Conservation (phyloP, 2,888 invertebrate species). For the Elmis aenea region DNA sequence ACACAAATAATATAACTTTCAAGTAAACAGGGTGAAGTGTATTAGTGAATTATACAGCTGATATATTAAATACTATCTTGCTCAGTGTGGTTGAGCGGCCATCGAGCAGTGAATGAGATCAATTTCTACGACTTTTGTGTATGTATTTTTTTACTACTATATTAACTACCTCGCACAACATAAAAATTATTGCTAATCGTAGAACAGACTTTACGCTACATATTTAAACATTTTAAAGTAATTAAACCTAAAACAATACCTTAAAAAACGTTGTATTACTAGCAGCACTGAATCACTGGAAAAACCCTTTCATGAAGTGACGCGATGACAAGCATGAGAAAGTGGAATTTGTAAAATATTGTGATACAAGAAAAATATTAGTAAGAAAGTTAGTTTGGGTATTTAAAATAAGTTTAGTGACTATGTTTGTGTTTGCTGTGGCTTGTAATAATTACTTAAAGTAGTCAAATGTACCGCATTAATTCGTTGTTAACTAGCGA, state of each 20-base stretch:
- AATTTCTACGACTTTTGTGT: conserved; percentile 48
- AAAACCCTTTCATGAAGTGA: conserved; percentile 39
- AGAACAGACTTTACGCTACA: conserved; percentile 27
- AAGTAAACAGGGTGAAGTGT: no score
- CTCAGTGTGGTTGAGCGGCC: conserved; percentile 66
- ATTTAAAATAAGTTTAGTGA: no score
- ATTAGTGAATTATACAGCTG: no score
- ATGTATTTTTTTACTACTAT: conserved; percentile 39
- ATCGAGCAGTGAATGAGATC: conserved; percentile 66
- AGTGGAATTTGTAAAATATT: conserved; percentile 10
- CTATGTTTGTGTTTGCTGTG: conserved; percentile 14
- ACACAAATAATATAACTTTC: no score
- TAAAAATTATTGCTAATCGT: conserved; percentile 32
- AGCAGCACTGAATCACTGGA: conserved; percentile 34
- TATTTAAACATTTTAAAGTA: conserved; percentile 27
- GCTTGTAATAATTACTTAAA: conserved; percentile 41
- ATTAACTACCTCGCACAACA: conserved; percentile 34
- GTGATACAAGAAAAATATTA: conserved; percentile 14
- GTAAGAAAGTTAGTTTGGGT: conserved; percentile 5
- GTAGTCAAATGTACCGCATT: conserved; percentile 45
- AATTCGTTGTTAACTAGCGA: conserved; percentile 37
- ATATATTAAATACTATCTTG: no score
- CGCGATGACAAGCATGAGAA: conserved; percentile 23
- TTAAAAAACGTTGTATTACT: conserved; percentile 28
- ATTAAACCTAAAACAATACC: conserved; percentile 29